Conservation (phyloP, 2,113 vertebrate genomes). For the Oenanthe melanoleuca region DNA sequence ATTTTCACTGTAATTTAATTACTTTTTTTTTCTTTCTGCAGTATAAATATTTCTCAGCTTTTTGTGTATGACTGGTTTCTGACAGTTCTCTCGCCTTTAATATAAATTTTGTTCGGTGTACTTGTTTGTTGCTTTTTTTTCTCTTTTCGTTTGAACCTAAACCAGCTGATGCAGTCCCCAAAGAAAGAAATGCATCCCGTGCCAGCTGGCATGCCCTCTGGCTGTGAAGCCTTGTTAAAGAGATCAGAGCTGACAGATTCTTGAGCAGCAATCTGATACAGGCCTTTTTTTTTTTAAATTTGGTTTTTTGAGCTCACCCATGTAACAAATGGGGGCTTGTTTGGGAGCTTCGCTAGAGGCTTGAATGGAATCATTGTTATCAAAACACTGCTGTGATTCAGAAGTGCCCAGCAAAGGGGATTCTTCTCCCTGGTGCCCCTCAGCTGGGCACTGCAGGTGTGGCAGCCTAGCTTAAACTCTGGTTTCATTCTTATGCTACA, state of each 20-base stretch:
- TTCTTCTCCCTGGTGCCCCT: conserved; percentile 39
- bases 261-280: conserved; percentile 67
- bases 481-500: background rate
- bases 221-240: conserved; percentile 67
- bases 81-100: background rate
- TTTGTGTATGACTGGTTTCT: background rate
- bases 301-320: conserved; percentile 38
- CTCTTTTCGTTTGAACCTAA: background rate
- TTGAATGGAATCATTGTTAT: conserved; percentile 67
- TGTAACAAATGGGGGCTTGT: conserved; percentile 70
- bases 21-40: background rate
- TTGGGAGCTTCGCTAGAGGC: conserved; percentile 38
- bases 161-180: conserved; percentile 48
- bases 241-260: conserved; percentile 69
- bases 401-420: conserved; percentile 10
- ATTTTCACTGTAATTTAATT: background rate
- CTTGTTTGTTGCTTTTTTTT: background rate
- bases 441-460: conserved; percentile 68
- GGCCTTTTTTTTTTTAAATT: conserved; percentile 5
- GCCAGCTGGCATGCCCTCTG: conserved; percentile 68
- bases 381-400: conserved; percentile 63
- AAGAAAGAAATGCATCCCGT: background rate
- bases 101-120: background rate
- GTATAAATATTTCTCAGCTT: background rate
- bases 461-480: conserved; percentile 3